phyloP scores from a whole-genome alignment of 1,140 invertebrate genomes.

The Adoxophyes honmai region DNA sequence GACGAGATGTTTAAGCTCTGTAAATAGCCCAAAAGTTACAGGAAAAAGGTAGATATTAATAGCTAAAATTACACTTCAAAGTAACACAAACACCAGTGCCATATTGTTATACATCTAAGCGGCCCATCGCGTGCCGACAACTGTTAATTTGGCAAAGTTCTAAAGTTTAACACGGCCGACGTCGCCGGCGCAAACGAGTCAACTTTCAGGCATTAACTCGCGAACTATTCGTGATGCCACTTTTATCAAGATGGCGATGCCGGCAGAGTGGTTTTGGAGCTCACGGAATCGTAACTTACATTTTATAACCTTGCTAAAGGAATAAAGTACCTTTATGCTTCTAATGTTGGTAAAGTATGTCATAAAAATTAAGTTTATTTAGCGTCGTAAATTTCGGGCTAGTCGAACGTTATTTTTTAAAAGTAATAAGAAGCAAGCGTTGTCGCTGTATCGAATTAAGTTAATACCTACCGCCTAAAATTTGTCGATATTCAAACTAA shows the following conservation, averaged over 20 bases:
- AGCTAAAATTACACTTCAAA: background rate
- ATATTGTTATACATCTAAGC: background rate
- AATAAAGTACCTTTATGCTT: too few species aligned
- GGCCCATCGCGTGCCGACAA: background rate
- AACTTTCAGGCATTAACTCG: background rate
- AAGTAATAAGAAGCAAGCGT: too few species aligned
- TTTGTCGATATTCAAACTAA: too few species aligned
- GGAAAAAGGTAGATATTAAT: too few species aligned
- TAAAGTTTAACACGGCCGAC: constrained; percentile 9
- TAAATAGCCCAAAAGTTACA: too few species aligned
- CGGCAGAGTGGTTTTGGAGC: constrained; percentile 24
- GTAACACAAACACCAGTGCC: background rate
- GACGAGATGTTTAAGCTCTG: too few species aligned
- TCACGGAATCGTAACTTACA: constrained; percentile 14
- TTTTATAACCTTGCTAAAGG: constrained; percentile 13
- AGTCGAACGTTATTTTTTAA: too few species aligned
- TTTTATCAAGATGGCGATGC: constrained; percentile 31
- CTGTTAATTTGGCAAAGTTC: constrained; percentile 9
- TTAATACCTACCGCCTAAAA: too few species aligned
- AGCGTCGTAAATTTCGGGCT: too few species aligned
- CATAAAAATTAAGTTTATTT: too few species aligned
- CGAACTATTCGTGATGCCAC: constrained; percentile 11
- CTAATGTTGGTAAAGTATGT: too few species aligned
- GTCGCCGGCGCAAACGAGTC: constrained; percentile 13
- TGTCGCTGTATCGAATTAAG: too few species aligned